Base-by-base conservation (phyloP, 2,888 invertebrate genomes). In the Lochmaea capreae region DNA sequence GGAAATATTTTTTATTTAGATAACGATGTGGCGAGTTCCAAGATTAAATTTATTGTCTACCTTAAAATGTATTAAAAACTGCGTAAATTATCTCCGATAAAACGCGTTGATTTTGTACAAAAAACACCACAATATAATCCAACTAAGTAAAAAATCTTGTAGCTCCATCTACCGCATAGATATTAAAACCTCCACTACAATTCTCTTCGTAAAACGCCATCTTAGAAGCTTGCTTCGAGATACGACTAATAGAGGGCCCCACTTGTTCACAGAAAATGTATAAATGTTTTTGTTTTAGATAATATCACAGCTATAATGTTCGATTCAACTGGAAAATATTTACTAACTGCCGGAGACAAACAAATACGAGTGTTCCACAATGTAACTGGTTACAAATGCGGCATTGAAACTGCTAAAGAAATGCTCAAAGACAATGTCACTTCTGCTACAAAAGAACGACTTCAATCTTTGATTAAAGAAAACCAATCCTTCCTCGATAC, bases 331-430 rank as follows among this genome's bases (percentile, higher is more conserved):
- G 93, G 94, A 26, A 92, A 93, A 83, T 93, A 92, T 83, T 83
- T 96, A 59, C 89, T 94, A 78, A 91, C 92, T 0, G 89, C 93
- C 71, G 95, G 95, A 14, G 95, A 95, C 80, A 92, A 91, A 78
- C 92, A 92, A 65, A 91, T 97, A 12, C 89, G 94, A 57, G 90
- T 97, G 67, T 92, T 96, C 82, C 93, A 94, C 85, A 97, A 97
- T 82, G 88, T 94, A 8, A 90, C 92, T n/a, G 94, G 93, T 6
- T 91, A 91, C 81, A 88, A 89, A 71, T 88, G 86, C 79, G 86
- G 84, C 62, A 89, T 88, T 80, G 85, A 85, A 46, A 85, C 87
- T 6, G 88, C 90, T 12, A 88, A 87, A 78, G 85, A 87, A 42
- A 90, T 89, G 78, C 86, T 93, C 54, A 86, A 89, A 65, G 88